phyloP scores from a whole-genome alignment of 2,888 invertebrate genomes.

The Andrena marginata region DNA sequence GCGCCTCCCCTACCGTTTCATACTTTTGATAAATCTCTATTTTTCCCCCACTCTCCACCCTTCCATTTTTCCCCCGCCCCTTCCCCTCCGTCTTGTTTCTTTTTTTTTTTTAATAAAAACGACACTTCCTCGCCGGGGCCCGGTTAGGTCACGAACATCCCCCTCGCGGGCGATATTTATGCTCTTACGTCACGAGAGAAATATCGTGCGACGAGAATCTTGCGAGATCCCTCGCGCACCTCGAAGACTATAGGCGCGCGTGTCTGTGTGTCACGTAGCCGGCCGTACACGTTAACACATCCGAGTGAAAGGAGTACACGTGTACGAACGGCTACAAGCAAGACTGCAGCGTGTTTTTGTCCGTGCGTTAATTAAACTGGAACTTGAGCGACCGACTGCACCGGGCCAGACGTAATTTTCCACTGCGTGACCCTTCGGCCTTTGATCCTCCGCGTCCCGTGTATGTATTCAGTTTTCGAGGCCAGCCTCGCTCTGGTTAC shows the following conservation, averaged over 20 bases:
- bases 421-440: constrained; percentile 60
- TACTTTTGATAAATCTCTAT: constrained; percentile 67
- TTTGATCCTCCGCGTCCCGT: constrained; percentile 61
- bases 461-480: constrained; percentile 37
- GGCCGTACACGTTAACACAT: neutral
- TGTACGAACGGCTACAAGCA: constrained; percentile 22
- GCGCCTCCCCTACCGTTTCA: constrained; percentile 44
- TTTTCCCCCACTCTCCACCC: constrained; percentile 20
- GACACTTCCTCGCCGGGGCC: constrained; percentile 49
- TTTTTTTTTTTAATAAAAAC: constrained; percentile 66
- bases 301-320: neutral
- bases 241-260: neutral
- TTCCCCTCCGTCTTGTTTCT: neutral
- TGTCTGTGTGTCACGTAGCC: constrained; percentile 6
- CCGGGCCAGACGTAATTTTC: constrained; percentile 71
- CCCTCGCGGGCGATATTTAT: constrained; percentile 68
- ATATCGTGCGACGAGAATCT: constrained; percentile 70
- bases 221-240: constrained; percentile 38
- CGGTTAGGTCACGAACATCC: constrained; percentile 69
- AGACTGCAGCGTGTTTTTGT: constrained; percentile 64
- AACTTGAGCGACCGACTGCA: constrained; percentile 67
- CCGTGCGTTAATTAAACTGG: constrained; percentile 74
- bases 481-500: constrained; percentile 18
- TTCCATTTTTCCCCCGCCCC: neutral
- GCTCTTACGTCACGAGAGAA: constrained; percentile 73